These are phyloP conservation scores for Ochropleura plecta DNA, from an alignment of 2,888 invertebrate genomes.

Conservation along the genomic window DNA sequence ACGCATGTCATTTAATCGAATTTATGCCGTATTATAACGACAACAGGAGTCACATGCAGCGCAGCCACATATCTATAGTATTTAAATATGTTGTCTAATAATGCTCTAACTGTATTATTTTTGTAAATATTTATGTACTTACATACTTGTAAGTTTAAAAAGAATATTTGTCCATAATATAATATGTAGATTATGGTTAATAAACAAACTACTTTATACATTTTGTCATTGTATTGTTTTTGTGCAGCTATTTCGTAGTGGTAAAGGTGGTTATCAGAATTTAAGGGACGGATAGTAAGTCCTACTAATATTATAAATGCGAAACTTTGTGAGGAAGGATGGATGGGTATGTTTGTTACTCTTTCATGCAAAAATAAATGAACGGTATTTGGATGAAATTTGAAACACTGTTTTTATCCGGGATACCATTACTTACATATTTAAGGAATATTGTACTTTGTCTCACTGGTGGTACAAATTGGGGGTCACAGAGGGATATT, in stretches of 20 bases:
- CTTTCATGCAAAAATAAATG: no score
- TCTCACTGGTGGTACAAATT: no score
- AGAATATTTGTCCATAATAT: background rate
- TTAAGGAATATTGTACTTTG: background rate
- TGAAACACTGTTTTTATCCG: no score
- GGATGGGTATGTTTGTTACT: no score
- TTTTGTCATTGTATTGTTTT: constrained; percentile 2
- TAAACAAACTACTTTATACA: constrained; percentile 1
- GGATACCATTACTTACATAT: background rate
- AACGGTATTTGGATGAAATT: no score
- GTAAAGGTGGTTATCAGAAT: background rate
- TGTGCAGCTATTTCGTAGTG: background rate
- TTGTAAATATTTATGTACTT: background rate
- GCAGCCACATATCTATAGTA: background rate
- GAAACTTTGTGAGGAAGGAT: no score
- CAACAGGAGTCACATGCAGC: background rate
- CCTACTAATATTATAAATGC: no score
- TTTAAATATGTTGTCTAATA: background rate
- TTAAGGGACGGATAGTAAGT: no score
- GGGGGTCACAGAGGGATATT: background rate
- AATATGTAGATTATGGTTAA: background rate
- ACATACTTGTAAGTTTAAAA: background rate
- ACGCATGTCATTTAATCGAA: background rate
- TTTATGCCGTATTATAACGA: background rate
- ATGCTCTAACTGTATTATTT: background rate